Conservation (phyloP, 1,140 invertebrate genomes). For the Fopius arisanus region DNA sequence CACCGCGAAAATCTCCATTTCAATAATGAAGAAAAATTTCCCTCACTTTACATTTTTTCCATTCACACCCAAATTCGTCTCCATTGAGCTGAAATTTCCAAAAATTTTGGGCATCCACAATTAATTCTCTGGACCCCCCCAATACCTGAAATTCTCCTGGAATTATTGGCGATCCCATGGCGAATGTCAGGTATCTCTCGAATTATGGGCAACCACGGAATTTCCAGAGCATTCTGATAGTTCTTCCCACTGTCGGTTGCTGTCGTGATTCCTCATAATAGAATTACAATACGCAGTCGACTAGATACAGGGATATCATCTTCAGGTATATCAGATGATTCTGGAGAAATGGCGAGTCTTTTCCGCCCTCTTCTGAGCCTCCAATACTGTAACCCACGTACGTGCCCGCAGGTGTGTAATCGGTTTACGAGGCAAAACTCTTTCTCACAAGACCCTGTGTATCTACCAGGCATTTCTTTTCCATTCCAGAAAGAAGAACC, state of each 20-base stretch:
- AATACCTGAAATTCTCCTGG: background rate
- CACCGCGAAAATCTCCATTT: no score
- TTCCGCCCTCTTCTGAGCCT: constrained; percentile 9
- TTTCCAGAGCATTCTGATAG: background rate
- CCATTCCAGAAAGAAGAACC: background rate
- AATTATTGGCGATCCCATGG: background rate
- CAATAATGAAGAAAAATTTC: no score
- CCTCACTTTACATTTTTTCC: no score
- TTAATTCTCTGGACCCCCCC: no score
- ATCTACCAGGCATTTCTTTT: background rate
- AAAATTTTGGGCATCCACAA: no score
- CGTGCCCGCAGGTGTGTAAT: constrained; percentile 31
- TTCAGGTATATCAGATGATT: constrained; percentile 17
- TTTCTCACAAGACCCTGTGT: background rate
- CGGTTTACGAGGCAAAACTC: constrained; percentile 23
- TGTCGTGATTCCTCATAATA: background rate
- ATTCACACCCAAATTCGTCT: no score
- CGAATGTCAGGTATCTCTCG: no score
- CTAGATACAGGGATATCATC: background rate
- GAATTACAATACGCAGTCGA: background rate
- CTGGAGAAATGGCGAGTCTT: constrained; percentile 11
- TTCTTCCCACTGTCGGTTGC: no score
- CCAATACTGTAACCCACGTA: constrained; percentile 17
- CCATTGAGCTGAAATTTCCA: no score
- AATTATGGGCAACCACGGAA: background rate